These are phyloP conservation scores for Chlorops oryzae DNA, from an alignment of 1,140 invertebrate species.

Conservation along the genomic window DNA sequence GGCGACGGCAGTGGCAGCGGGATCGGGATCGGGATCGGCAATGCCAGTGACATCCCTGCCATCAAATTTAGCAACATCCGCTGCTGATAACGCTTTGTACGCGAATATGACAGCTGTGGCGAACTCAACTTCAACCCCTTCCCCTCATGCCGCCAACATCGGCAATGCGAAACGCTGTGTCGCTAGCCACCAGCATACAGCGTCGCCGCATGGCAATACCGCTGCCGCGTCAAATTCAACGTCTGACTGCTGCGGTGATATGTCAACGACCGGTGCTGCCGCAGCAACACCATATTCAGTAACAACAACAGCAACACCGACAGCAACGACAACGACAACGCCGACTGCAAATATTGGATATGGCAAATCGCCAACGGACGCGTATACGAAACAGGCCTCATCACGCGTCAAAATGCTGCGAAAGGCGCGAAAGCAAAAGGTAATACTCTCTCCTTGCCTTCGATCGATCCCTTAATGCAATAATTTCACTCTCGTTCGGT, in stretches of 20 bases:
- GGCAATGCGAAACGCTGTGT: background rate
- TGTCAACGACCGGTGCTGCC: too few species aligned
- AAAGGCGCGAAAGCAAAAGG: conserved; percentile 46
- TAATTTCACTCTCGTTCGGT: background rate
- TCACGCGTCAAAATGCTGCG: conserved; percentile 42
- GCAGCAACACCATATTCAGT: too few species aligned
- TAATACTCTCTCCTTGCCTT: conserved; percentile 13
- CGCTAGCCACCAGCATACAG: background rate
- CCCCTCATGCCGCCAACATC: too few species aligned
- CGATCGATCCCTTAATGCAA: background rate
- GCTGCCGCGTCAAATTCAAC: too few species aligned
- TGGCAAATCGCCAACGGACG: conserved; percentile 22
- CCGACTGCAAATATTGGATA: conserved; percentile 4
- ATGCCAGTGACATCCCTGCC: background rate
- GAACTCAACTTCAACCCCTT: too few species aligned
- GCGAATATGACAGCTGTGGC: conserved; percentile 7
- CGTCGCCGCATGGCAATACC: too few species aligned
- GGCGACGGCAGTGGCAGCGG: conserved; percentile 32
- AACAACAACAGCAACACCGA: conserved; percentile 16
- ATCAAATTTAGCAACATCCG: too few species aligned
- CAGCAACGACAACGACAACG: conserved; percentile 6
- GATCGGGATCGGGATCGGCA: background rate
- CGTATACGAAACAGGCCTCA: conserved; percentile 45
- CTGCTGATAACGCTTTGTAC: conserved; percentile 9
- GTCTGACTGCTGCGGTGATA: too few species aligned